Conservation (phyloP, 2,113 vertebrate genomes). For the Saguinus imperator region DNA sequence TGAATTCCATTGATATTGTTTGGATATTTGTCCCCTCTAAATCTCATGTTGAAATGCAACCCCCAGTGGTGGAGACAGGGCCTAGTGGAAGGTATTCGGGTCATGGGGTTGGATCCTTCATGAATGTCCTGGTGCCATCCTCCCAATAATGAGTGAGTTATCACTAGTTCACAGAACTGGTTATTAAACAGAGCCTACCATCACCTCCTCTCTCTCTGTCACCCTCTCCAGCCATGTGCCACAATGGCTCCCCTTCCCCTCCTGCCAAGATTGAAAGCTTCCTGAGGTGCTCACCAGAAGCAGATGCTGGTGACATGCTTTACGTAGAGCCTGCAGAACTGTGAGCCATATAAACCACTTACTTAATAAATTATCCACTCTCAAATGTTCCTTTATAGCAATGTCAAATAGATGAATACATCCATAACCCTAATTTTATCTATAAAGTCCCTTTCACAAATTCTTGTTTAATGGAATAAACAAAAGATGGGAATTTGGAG, state of each 20-base stretch:
- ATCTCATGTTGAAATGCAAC: no score
- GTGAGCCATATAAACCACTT: no score
- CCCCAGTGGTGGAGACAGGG: no score
- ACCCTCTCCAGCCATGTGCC: not conserved
- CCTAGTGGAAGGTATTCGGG: not conserved
- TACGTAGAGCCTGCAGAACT: no score
- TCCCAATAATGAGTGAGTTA: not conserved
- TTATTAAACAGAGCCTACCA: not conserved
- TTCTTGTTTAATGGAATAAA: not conserved
- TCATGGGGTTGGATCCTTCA: not conserved
- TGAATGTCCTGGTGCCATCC: not conserved
- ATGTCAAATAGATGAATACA: no score
- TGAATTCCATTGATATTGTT: not conserved
- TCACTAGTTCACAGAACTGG: not conserved
- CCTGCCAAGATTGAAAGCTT: no score
- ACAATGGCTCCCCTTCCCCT: no score
- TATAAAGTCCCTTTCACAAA: not conserved
- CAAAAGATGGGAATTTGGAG: not conserved
- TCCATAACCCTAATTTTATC: not conserved
- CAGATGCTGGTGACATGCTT: no score
- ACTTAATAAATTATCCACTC: no score
- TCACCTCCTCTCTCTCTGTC: not conserved
- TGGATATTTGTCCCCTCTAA: not conserved
- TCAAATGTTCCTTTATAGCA: no score
- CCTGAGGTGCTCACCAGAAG: no score